Conservation (phyloP, 1,140 invertebrate species). For the Ceratosolen fusciceps region DNA sequence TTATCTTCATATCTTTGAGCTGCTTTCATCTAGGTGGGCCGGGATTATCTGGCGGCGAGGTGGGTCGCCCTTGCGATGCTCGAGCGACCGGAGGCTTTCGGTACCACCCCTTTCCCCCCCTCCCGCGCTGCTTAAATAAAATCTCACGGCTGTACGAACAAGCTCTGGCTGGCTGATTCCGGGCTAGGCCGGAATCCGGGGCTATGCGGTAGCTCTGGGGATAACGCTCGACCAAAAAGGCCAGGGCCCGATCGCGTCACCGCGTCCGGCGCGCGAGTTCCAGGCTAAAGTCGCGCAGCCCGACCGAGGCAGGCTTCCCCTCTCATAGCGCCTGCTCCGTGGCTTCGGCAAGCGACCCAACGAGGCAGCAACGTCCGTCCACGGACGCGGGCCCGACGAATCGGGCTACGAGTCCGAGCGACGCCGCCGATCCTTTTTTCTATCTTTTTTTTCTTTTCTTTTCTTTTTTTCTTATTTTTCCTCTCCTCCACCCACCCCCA, state of each 20-base stretch:
- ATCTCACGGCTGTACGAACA: not conserved
- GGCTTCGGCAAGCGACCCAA: not conserved
- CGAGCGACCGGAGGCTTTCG: too few species aligned
- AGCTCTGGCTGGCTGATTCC: not conserved
- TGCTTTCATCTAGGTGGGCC: constrained; percentile 32
- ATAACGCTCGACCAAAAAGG: too few species aligned
- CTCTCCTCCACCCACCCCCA: too few species aligned
- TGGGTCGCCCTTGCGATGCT: too few species aligned
- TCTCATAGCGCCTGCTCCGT: constrained; percentile 42
- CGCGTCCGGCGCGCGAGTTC: too few species aligned
- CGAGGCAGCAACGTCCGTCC: not conserved
- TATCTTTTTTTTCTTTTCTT: too few species aligned
- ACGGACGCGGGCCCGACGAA: not conserved
- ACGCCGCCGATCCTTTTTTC: not conserved
- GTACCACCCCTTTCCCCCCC: too few species aligned
- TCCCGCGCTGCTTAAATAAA: not conserved
- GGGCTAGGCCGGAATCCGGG: constrained; percentile 17
- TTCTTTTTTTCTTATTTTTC: too few species aligned
- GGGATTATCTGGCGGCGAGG: too few species aligned
- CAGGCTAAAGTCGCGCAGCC: too few species aligned
- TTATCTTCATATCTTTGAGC: constrained; percentile 42
- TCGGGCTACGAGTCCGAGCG: not conserved
- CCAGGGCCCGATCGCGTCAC: too few species aligned
- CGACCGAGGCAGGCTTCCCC: constrained; percentile 32
- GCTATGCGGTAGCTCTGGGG: not conserved